A percentile compares a stretch with the other conserved stretches of the same genome.
These are phyloP conservation scores for Macaca mulatta DNA, from an alignment of 2,113 vertebrate genomes.

Conservation along the genomic window DNA sequence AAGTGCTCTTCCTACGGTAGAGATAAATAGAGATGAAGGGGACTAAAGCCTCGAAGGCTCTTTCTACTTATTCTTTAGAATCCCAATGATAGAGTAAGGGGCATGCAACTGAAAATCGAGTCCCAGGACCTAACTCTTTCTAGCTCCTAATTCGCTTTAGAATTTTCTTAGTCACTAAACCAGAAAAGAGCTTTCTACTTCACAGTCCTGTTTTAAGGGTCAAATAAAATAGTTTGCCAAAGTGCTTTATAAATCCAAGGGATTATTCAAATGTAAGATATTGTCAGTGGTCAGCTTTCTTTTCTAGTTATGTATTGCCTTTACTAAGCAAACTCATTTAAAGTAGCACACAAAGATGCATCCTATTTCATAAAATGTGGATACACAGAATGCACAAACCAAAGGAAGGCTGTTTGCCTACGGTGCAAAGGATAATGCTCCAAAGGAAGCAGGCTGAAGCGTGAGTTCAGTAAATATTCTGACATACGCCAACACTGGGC, in stretches of 20 bases:
- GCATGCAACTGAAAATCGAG: neutral
- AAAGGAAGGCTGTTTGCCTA: neutral
- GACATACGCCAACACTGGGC: rapidly evolving
- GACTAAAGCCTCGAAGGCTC: neutral
- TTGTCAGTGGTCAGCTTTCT: neutral
- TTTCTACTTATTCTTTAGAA: neutral
- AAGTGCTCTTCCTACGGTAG: neutral
- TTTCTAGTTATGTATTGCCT: neutral
- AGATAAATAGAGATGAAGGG: neutral
- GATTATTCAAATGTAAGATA: neutral
- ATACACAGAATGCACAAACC: neutral
- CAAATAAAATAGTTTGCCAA: neutral
- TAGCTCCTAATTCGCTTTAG: neutral
- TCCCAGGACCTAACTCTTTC: neutral
- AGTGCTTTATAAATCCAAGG: neutral
- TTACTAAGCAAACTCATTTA: neutral
- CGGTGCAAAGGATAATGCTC: rapidly evolving
- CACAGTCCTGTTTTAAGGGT: neutral
- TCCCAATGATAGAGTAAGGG: neutral
- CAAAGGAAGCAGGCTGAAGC: neutral
- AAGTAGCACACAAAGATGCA: neutral
- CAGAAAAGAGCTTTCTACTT: neutral
- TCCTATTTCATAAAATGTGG: neutral
- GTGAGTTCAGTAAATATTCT: neutral
- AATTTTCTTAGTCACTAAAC: neutral